These are phyloP conservation scores for Lithophane leautieri DNA, from an alignment of 2,888 invertebrate species.

Conservation along the genomic window DNA sequence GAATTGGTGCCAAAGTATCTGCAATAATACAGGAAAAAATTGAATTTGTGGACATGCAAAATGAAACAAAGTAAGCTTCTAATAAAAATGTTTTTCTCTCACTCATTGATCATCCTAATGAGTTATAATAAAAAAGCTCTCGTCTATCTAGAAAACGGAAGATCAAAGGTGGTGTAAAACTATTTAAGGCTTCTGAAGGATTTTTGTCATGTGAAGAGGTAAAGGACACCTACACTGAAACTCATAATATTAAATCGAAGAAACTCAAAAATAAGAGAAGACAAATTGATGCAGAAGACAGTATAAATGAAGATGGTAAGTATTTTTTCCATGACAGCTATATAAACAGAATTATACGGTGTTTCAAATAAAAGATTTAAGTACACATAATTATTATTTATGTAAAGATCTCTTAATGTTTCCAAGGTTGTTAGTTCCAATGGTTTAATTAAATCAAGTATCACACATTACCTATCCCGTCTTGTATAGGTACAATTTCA, in stretches of 20 bases:
- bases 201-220: conserved; percentile 82
- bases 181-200: conserved; percentile 84
- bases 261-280: conserved; percentile 74
- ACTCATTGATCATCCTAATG: neutral
- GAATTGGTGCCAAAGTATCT: conserved; percentile 88
- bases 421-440: no score
- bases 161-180: conserved; percentile 86
- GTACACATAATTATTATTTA: no score
- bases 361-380: neutral
- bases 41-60: conserved; percentile 81
- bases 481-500: neutral
- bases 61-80: conserved; percentile 73
- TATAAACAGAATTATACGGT: neutral
- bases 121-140: neutral
- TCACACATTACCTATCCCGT: neutral
- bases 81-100: neutral
- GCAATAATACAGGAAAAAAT: conserved; percentile 84
- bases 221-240: conserved; percentile 79
- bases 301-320: conserved; percentile 75
- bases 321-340: neutral
- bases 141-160: conserved; percentile 76
- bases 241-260: conserved; percentile 79
- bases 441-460: no score
- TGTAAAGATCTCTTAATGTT: neutral
- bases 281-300: conserved; percentile 67